Conservation (phyloP, 2,113 vertebrate genomes). For the Hydropotes inermis region DNA sequence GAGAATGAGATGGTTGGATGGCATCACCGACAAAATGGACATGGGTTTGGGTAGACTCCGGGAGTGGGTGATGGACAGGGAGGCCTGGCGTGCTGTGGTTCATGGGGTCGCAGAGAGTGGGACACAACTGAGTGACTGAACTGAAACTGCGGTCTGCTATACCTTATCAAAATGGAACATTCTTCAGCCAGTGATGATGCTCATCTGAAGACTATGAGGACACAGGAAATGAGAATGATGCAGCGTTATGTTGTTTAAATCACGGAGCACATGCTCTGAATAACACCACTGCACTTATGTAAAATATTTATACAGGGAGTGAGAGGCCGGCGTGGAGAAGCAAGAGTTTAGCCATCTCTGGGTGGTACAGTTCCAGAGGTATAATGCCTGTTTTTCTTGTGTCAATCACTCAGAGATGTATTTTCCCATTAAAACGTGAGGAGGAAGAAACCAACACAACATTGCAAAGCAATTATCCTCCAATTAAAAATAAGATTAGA, state of each 20-base stretch:
- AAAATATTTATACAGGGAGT: accelerated
- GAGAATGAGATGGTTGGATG: no score
- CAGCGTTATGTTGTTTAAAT: background rate
- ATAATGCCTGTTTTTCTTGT: background rate
- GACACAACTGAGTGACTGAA: no score
- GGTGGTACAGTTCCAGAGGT: accelerated
- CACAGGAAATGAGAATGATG: background rate
- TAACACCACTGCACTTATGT: accelerated
- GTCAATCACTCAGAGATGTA: background rate
- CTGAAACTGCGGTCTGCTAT: background rate
- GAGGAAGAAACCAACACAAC: background rate
- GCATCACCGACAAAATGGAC: no score
- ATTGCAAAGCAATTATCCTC: background rate
- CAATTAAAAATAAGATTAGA: background rate
- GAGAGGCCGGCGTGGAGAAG: accelerated
- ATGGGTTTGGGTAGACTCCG: no score
- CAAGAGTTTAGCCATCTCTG: no score
- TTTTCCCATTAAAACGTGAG: background rate
- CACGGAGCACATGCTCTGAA: background rate
- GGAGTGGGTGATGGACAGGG: no score
- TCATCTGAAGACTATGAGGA: background rate
- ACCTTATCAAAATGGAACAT: background rate
- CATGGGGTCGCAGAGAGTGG: no score
- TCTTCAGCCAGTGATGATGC: background rate
- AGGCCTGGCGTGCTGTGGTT: no score